Base-by-base conservation (phyloP, 1,140 invertebrate genomes). In the Drosophila setifemur region DNA sequence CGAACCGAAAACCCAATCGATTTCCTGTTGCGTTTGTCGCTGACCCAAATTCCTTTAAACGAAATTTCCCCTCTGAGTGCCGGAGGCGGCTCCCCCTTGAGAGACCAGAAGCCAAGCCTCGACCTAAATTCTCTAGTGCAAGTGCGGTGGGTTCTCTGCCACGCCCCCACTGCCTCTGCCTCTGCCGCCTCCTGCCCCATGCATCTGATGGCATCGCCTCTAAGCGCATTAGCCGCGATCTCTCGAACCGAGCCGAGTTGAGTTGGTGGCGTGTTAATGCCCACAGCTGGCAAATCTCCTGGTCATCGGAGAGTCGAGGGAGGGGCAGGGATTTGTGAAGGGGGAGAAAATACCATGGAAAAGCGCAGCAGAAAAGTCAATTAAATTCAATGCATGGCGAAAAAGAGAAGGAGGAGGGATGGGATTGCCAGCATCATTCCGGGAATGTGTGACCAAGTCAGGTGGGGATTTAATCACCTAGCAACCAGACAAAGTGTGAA, bases 151-250 rank as follows among this genome's bases (percentile, higher is more conserved):
- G 14, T 3, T n/a, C n/a, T n/a, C n/a, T 42, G 14, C 23, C 11
- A 35, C 37, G 44, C 52, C 43, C 14, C 52, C 28, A 16, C 26
- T 48, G n/a, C n/a, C n/a, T n/a, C n/a, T n/a, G 21, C 21, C 21
- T 2, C 21, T n/a, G n/a, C 3, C 0, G 14, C 14, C 14, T 8
- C 14, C n/a, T 31, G 33, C 33, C 33, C 31, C 31, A 7, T 5
- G 9, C 35, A 40, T 40, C 19, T 42, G 29, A 14, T 43, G 25
- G 52, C 57, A 61, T 61, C 37, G 53, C 33, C 33, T 37, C 45
- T 74, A 85, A 85, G 81, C 79, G 79, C 79, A 83, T 83, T 83
- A 85, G 43, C 39, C 35, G 45, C 70, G 50, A 75, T 81, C 69
- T 81, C 69, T 67, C 43, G 11, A 23, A 19, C 29, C 33, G 25